These are phyloP conservation scores for Platycnemis pennipes DNA, from an alignment of 2,888 invertebrate genomes.

Conservation along the genomic window DNA sequence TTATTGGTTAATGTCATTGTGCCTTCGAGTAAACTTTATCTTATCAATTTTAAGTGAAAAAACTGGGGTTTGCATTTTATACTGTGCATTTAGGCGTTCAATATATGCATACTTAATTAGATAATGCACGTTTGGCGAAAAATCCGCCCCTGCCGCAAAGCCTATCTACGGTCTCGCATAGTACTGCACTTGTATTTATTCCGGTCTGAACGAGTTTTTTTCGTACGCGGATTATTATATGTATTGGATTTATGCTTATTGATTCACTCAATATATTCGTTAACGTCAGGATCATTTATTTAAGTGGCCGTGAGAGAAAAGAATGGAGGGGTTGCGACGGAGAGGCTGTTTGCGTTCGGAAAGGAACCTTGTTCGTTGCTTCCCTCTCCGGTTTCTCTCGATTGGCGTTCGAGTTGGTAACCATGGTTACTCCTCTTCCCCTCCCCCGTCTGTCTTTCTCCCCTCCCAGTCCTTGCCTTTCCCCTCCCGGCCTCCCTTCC, in stretches of 20 bases:
- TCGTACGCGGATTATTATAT: background rate
- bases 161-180: too few relatives aligned
- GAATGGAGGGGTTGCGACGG: conserved; percentile 8
- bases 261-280: conserved; percentile 43
- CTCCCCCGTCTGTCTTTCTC: background rate
- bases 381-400: conserved; percentile 11
- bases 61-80: too few relatives aligned
- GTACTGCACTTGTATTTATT: background rate
- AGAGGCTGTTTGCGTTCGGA: conserved; percentile 12
- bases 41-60: too few relatives aligned
- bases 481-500: background rate
- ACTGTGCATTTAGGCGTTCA: too few relatives aligned
- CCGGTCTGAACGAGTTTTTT: background rate
- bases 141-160: too few relatives aligned
- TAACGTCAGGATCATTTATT: conserved; percentile 35
- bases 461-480: background rate
- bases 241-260: background rate
- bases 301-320: conserved; percentile 22
- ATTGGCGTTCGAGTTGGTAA: conserved; percentile 62
- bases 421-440: conserved; percentile 50
- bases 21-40: too few relatives aligned
- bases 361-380: conserved; percentile 1
- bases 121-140: too few relatives aligned
- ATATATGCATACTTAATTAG: too few relatives aligned
- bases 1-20: too few relatives aligned